Evolutionary conservation across 2,888 invertebrate genomes (phyloP).

Genomic region (Odontothrips loti): DNA sequence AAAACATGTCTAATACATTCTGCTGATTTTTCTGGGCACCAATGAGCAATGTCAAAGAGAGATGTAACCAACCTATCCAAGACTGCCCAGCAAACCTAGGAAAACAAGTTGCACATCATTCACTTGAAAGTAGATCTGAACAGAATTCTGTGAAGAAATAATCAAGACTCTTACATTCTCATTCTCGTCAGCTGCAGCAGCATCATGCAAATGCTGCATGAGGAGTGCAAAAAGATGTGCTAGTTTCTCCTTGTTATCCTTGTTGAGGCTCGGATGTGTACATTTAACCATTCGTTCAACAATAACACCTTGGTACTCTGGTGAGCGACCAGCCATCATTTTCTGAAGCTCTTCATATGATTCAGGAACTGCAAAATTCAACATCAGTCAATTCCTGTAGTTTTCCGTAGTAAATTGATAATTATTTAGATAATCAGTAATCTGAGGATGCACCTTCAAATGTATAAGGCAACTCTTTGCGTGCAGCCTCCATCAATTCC

Average conservation of each 20-base stretch:
- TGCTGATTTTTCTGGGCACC: slow-evolving; percentile 64
- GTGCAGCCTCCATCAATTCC: slow-evolving; percentile 53
- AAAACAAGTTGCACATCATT: slow-evolving; percentile 28
- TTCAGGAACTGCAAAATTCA: slow-evolving; percentile 55
- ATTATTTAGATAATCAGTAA: not conserved
- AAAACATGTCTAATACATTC: slow-evolving; percentile 64
- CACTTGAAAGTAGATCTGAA: not conserved
- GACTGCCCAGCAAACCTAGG: slow-evolving; percentile 40
- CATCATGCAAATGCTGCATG: slow-evolving; percentile 71
- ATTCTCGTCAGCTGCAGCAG: slow-evolving; percentile 40
- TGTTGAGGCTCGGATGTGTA: slow-evolving; percentile 75
- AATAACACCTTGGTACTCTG: slow-evolving; percentile 64
- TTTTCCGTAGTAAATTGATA: not conserved
- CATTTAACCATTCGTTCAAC: slow-evolving; percentile 81
- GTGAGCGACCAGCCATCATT: slow-evolving; percentile 57
- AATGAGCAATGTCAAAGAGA: slow-evolving; percentile 65
- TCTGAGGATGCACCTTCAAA: slow-evolving; percentile 45
- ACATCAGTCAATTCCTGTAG: not conserved
- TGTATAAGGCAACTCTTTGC: slow-evolving; percentile 54
- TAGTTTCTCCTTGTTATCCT: slow-evolving; percentile 72
- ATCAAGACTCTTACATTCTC: slow-evolving; percentile 36
- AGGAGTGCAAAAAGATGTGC: slow-evolving; percentile 69
- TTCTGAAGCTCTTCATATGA: slow-evolving; percentile 60
- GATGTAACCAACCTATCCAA: slow-evolving; percentile 48
- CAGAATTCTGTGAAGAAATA: not conserved